Evolutionary conservation across 2,113 vertebrate genomes (phyloP).

Genomic region (Gymnarchus niloticus): DNA sequence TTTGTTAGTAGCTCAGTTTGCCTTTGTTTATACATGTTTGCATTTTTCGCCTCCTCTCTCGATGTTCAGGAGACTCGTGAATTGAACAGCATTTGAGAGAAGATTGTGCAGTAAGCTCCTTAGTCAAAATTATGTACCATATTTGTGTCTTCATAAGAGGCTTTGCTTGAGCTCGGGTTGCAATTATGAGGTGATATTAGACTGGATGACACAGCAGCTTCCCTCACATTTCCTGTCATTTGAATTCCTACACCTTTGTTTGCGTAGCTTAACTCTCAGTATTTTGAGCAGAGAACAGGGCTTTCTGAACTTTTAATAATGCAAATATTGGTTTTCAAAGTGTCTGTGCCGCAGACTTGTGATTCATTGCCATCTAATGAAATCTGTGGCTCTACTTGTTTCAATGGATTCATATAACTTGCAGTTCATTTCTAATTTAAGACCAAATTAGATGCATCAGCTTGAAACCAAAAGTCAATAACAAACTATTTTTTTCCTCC

Average conservation of each 20-base stretch:
- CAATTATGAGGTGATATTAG: background rate
- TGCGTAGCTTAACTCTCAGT: background rate
- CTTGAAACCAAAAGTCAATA: no score
- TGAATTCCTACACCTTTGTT: constrained; percentile 5
- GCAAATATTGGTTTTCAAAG: background rate
- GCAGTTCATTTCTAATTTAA: no score
- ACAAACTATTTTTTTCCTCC: no score
- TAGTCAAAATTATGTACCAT: background rate
- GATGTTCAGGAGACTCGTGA: background rate
- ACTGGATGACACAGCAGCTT: background rate
- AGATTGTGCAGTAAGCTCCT: background rate
- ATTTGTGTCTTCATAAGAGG: background rate
- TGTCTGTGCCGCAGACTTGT: background rate
- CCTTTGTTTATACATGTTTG: background rate
- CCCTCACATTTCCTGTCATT: background rate
- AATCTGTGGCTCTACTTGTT: background rate
- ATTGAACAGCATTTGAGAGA: background rate
- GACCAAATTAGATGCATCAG: no score
- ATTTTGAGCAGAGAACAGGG: background rate
- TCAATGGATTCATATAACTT: background rate
- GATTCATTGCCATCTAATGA: no score
- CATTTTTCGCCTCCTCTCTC: background rate
- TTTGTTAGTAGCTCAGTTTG: background rate
- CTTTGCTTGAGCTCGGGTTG: background rate
- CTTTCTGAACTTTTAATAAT: constrained; percentile 4